Evolutionary conservation across 2,888 invertebrate species (phyloP), one percentile per base, ranked within the genome.

Genomic region (Bimastos eiseni): DNA sequence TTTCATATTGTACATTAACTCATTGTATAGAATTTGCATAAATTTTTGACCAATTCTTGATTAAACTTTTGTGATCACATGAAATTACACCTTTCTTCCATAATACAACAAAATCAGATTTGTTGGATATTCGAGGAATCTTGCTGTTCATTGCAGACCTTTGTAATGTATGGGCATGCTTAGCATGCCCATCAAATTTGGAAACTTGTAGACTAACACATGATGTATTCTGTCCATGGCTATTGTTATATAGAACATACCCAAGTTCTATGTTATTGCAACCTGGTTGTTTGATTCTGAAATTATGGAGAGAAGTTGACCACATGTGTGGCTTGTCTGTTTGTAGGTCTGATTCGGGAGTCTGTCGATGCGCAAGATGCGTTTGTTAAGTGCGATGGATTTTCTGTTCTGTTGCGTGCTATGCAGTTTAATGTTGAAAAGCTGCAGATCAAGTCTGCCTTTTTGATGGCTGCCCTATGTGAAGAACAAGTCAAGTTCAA

Each of bases 381-480:
- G 92, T 96, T 98, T 94, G 94, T 96, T 13, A 94, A 96, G 19
- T 95, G 96, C 89, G 97, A 96, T 92, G 98, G 97, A 0, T 96
- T 97, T 92, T 96, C 96, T 8, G 95, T 96, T 19, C 95, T 98
- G 19, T 94, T 96, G 90, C 95, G 96, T 90, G 96, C 96, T 8
- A 95, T 97, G 93, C 95, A 96, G 91, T 96, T 96, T 34, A 94
- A 95, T 0, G 95, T 96, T 88, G 96, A 96, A 89, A 96, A 96
- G 92, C 95, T 97, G 5, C 96, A 96, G 93, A 96, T 96, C 4
- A 98, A 97, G 95, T 96, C 97, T 0, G 96, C 97, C 21, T 97
- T 98, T 95, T 95, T 98, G 90, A 94, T 97, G 88, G 95, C 96
- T 0, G 95, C 96, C 34, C 94, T 97, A 24, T 96, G 96, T 93